These are phyloP conservation scores for Microtus oregoni DNA, from an alignment of 2,113 vertebrate genomes.

Conservation along the genomic window DNA sequence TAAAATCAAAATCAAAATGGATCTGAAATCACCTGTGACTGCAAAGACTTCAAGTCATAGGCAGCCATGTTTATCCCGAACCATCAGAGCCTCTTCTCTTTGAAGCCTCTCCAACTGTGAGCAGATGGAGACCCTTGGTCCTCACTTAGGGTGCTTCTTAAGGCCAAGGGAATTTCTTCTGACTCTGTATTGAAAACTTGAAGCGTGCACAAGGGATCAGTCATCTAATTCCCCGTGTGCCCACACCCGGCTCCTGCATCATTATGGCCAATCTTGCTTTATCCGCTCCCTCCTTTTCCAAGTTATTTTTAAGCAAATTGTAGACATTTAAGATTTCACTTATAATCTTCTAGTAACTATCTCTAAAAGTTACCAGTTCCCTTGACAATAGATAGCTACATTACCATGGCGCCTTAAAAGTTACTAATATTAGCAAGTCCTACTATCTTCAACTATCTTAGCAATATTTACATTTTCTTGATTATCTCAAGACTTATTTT, in stretches of 20 bases:
- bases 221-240: too few relatives aligned
- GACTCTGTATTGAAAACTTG: background rate
- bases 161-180: background rate
- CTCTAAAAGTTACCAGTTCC: constrained; percentile 22
- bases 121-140: background rate
- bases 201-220: background rate
- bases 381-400: background rate
- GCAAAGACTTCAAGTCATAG: background rate
- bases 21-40: background rate
- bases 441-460: background rate
- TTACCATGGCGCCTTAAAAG: background rate
- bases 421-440: constrained; percentile 8
- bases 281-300: background rate
- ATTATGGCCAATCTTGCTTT: background rate
- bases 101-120: background rate
- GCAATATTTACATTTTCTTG: background rate
- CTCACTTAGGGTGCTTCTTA: background rate
- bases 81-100: background rate
- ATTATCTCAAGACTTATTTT: background rate
- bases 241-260: too few relatives aligned
- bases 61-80: background rate
- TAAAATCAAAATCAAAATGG: background rate
- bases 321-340: constrained; percentile 19
- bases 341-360: background rate
- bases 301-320: constrained; percentile 4